phyloP scores from a whole-genome alignment of 2,888 invertebrate genomes.

The Apotomis turbidana region DNA sequence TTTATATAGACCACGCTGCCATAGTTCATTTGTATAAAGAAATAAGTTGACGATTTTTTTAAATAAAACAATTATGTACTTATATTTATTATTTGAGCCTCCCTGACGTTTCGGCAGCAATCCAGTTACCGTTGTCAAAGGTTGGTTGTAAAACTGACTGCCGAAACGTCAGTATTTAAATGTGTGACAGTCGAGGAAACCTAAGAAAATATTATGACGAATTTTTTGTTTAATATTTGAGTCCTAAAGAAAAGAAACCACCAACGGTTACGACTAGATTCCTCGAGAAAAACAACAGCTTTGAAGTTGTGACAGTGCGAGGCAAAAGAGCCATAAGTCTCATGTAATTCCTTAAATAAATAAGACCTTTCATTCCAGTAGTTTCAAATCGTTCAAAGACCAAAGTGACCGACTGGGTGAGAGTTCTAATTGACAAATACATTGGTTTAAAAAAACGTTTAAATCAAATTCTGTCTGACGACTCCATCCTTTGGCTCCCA shows the following conservation, averaged over 20 bases:
- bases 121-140: too few relatives aligned
- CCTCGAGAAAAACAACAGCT: neutral
- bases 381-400: too few relatives aligned
- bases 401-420: too few relatives aligned
- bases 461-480: neutral
- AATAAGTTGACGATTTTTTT: neutral
- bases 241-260: neutral
- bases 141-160: too few relatives aligned
- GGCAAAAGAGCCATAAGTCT: too few relatives aligned
- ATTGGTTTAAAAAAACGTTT: conserved; percentile 22
- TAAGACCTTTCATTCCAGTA: too few relatives aligned
- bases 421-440: conserved; percentile 61
- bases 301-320: conserved; percentile 41
- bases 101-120: too few relatives aligned
- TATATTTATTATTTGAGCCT: too few relatives aligned
- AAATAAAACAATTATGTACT: too few relatives aligned
- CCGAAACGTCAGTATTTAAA: too few relatives aligned
- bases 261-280: too few relatives aligned
- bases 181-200: neutral
- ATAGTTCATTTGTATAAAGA: conserved; percentile 14
- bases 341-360: too few relatives aligned
- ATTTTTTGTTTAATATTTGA: neutral
- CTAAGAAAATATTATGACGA: neutral
- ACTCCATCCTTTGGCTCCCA: neutral
- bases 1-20: conserved; percentile 20